These are phyloP conservation scores for Zoanthus sansibaricus DNA, from an alignment of 92 coral and sea anemone species.

Conservation along the genomic window DNA sequence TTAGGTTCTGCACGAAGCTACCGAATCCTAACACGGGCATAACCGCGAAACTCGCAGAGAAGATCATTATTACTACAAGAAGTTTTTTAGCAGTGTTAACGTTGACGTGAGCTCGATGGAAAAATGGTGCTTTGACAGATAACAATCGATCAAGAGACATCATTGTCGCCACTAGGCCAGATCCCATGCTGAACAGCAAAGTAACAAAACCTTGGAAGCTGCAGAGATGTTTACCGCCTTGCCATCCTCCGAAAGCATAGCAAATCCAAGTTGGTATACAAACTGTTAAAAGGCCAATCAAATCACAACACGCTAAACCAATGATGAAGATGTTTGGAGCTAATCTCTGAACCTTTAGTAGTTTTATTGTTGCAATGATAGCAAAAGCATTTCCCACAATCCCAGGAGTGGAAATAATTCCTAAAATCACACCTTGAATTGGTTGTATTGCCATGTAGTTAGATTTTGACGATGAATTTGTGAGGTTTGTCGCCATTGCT, in stretches of 20 bases:
- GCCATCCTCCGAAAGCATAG: constrained; percentile 73
- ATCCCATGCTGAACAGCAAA: constrained; percentile 68
- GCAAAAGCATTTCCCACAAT: constrained; percentile 80
- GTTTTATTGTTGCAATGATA: constrained; percentile 62
- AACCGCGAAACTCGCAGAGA: constrained; percentile 61
- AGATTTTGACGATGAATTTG: constrained; percentile 31
- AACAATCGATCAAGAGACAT: constrained; percentile 84
- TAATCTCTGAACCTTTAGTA: constrained; percentile 69
- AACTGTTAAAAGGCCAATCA: constrained; percentile 61
- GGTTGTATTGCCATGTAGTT: constrained; percentile 26
- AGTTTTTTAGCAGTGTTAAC: constrained; percentile 60
- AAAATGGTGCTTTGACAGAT: constrained; percentile 76
- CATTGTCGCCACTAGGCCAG: constrained; percentile 77
- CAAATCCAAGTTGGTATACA: constrained; percentile 85
- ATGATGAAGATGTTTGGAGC: constrained; percentile 83
- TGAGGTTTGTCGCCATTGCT: background rate
- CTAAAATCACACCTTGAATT: constrained; percentile 54
- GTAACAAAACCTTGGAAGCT: constrained; percentile 83
- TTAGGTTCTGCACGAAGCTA: constrained; percentile 69
- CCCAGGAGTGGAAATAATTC: constrained; percentile 58
- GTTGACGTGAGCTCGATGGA: constrained; percentile 56
- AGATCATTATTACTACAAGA: constrained; percentile 46
- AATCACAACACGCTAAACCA: constrained; percentile 76
- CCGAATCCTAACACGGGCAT: constrained; percentile 80
- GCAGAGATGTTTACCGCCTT: constrained; percentile 74